Evolutionary conservation across 1,140 invertebrate species (phyloP), one percentile per base, ranked within the genome.

Genomic region (Stenopsyche tienmushanensis): DNA sequence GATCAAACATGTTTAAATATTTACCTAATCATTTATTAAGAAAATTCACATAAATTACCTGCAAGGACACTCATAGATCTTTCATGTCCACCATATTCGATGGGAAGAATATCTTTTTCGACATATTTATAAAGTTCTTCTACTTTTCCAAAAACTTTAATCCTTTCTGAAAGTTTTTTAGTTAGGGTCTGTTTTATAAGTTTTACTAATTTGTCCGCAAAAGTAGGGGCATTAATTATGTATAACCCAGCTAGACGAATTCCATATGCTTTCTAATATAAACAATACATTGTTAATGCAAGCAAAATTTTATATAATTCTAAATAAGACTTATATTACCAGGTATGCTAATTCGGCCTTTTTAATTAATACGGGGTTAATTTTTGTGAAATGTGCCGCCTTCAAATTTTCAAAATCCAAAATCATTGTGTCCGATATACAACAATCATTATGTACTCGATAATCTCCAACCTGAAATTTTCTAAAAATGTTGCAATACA

Each of bases 171-270:
- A 7, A 83, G 72, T 72, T 83, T 83, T 47, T 79, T 76, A 65
- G 78, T 79, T 2, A 83, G 70, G 13, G 73, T 72, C 59, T 77
- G 75, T 71, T 83, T 83, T n/a, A 82, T 57, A 45, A 83, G 42
- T 42, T 73, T 76, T 10, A 83, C 65, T 23, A 82, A 62, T 64
- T 75, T 79, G 64, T 83, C 80, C 15, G 81, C 74, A 64, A 78
- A 82, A 15, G 73, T 71, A 8, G 80, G 80, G 0, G 80, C 79
- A 69, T 83, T 82, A 44, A 83, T 70, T 67, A 85, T 83, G 71
- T 87, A 84, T 59, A 86, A 82, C 3, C 83, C 83, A 72, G 85
- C 85, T 64, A 86, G 80, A 74, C 84, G 81, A 21, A 80, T 75
- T 0, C 84, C 84, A 49, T 84, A 84, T 2, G 81, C 82, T 73